Conservation (phyloP, 1,140 invertebrate genomes). For the Bombus waltoni region DNA sequence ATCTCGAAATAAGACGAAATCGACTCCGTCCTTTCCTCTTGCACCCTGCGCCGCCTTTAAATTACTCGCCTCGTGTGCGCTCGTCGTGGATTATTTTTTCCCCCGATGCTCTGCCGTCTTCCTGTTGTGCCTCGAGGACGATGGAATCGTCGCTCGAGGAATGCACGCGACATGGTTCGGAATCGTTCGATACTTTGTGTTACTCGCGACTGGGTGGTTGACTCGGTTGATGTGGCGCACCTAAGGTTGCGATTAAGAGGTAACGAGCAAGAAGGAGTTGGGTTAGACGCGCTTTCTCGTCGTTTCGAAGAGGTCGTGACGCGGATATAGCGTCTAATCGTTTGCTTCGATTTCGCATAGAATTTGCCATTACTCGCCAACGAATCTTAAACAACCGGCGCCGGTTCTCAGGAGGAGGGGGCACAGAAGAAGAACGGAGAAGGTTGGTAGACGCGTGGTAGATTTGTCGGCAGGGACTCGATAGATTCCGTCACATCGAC, state of each 20-base stretch:
- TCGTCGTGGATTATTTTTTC: not conserved
- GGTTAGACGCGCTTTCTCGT: too few relatives aligned
- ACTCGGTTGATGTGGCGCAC: accelerated
- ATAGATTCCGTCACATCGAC: too few relatives aligned
- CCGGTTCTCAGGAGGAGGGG: too few relatives aligned
- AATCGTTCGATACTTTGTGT: not conserved
- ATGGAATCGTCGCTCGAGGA: not conserved
- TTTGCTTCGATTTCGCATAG: too few relatives aligned
- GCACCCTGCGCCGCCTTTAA: not conserved
- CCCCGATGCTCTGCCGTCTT: not conserved
- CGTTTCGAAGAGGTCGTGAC: too few relatives aligned
- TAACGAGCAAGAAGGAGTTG: not conserved
- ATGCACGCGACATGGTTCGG: not conserved
- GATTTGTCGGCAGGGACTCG: too few relatives aligned
- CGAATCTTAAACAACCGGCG: accelerated
- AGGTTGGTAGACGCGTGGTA: too few relatives aligned
- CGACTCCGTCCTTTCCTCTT: not conserved
- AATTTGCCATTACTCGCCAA: too few relatives aligned
- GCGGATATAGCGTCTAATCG: not conserved
- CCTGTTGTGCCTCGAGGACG: not conserved
- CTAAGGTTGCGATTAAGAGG: not conserved
- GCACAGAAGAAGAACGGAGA: too few relatives aligned
- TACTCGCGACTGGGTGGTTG: not conserved
- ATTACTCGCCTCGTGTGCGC: not conserved
- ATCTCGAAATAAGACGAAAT: slow-evolving; percentile 51